Evolutionary conservation across 2,113 vertebrate genomes (phyloP).

Genomic region (Neoarius graeffei): DNA sequence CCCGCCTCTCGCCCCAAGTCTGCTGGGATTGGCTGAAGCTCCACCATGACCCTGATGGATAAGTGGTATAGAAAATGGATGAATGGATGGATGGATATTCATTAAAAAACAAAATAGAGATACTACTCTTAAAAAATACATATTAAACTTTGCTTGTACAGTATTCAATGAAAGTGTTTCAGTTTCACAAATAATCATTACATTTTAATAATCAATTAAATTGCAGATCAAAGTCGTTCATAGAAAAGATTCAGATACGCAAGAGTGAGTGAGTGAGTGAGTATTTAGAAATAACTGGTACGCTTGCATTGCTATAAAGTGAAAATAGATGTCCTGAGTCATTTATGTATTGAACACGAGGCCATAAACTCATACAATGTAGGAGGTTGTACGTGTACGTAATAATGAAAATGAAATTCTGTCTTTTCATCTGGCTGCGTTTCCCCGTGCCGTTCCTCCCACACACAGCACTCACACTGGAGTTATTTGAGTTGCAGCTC

Average conservation of each 20-base stretch:
- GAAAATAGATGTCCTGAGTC: not conserved
- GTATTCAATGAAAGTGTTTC: too few species aligned
- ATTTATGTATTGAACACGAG: not conserved
- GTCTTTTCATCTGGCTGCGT: not conserved
- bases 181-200: not conserved
- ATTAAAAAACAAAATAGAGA: too few species aligned
- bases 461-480: slow-evolving; percentile 78
- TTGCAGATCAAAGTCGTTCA: not conserved
- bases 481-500: slow-evolving; percentile 93
- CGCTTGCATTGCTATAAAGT: not conserved
- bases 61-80: too few species aligned
- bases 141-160: too few species aligned
- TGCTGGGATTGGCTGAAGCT: too few species aligned
- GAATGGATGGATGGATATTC: too few species aligned
- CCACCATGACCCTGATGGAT: too few species aligned
- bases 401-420: slow-evolving; percentile 10
- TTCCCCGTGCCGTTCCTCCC: slow-evolving; percentile 61
- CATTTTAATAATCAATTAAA: not conserved
- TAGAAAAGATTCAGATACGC: not conserved
- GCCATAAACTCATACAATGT: not conserved
- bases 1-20: too few species aligned
- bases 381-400: not conserved
- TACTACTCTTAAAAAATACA: too few species aligned
- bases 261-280: not conserved
- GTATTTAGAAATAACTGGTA: not conserved